Evolutionary conservation across 2,113 vertebrate genomes (phyloP).

Genomic region (Eidolon helvum): DNA sequence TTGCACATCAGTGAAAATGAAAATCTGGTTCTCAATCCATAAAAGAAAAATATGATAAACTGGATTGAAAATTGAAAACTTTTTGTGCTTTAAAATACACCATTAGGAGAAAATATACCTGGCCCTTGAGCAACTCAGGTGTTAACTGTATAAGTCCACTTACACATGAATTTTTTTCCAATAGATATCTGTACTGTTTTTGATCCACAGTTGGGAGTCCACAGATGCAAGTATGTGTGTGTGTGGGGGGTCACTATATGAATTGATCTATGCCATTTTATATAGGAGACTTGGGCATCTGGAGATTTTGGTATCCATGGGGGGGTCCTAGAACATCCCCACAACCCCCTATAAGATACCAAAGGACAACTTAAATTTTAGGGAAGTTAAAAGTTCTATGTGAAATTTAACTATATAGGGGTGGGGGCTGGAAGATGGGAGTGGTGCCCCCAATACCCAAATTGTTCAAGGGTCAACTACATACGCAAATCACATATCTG

Average conservation of each 20-base stretch:
- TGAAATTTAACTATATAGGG: not conserved
- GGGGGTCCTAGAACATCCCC: not conserved
- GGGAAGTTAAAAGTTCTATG: not conserved
- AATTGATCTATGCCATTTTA: not conserved
- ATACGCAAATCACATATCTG: not conserved
- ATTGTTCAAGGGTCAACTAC: not conserved
- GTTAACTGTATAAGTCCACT: not conserved
- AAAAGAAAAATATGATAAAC: not conserved
- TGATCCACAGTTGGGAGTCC: not conserved
- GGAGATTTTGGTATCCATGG: not conserved
- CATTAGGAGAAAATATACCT: not conserved
- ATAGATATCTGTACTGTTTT: not conserved
- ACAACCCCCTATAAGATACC: not conserved
- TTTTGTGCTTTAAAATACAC: not conserved
- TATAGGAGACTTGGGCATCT: not conserved
- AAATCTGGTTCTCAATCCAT: conserved; percentile 1
- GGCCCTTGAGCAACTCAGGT: not conserved
- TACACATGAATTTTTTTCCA: not conserved
- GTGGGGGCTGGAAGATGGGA: no score
- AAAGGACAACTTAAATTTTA: not conserved
- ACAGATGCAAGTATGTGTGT: not conserved
- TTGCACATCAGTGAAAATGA: conserved; percentile 23
- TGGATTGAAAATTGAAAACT: conserved; percentile 16
- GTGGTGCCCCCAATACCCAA: not conserved
- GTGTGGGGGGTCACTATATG: not conserved